Evolutionary conservation across 2,888 invertebrate species (phyloP), one percentile per base, ranked within the genome.

Genomic region (Hirudinaria manillensis): DNA sequence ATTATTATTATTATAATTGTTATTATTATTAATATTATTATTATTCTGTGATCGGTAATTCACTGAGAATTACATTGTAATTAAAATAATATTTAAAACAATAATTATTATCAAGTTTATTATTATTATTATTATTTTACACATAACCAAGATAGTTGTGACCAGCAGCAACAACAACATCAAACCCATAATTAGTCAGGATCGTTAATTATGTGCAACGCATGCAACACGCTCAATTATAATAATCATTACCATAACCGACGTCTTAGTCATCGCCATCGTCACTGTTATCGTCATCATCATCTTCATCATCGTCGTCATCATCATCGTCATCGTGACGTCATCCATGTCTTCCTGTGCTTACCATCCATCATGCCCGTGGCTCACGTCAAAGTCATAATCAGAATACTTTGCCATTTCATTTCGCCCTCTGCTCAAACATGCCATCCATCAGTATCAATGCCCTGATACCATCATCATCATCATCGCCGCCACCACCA

Each of bases 251-350:
- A 53, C 21, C 68, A 34, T 32, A 6, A n/a, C 34, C 3, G 16
- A 13, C 68, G 34, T 68, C 68, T 34, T 68, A 34, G 34, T 68
- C 68, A 68, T 68, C 68, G 32, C 16, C 68, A 34, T 68, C 68
- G 16, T 68, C 34, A 68, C 34, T 34, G 34, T 68, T 3, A 32
- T 68, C 68, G 34, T 7, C 68, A 68, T 68, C 36, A 68, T 68
- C 68, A 68, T 68, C 68, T 34, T n/a, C 68, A 65, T 24, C 53
- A 53, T 53, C 16, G 53, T 19, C 21, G 53, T 13, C 27, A 61
- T 61, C 21, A 51, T n/a, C 38, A 71, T 45, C 36, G n/a, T 51
- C 13, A 70, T 1, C n/a, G 10, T 21, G 70, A 36, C 13, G 70
- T 36, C 32, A 36, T 24, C 10, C 38, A 51, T 19, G 71, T 45